A percentile compares a stretch with the other conserved stretches of the same genome.
These are phyloP conservation scores for Orthonychiurus folsomi DNA, from an alignment of 2,888 invertebrate species.

Conservation along the genomic window DNA sequence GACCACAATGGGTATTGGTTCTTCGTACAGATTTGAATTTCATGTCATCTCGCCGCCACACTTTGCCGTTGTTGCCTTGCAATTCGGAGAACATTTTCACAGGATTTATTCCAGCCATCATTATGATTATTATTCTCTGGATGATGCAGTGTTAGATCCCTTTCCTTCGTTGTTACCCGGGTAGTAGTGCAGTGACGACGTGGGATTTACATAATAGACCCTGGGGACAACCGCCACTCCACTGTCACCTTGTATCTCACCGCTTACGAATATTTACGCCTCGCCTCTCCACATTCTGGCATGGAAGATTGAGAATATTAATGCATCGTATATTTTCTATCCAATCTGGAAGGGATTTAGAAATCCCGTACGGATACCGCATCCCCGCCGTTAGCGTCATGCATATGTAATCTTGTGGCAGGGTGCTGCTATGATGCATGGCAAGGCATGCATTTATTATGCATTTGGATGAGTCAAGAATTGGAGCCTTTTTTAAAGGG, in stretches of 20 bases:
- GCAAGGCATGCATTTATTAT: too few species aligned
- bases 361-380: too few species aligned
- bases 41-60: not conserved
- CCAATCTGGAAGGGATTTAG: not conserved
- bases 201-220: not conserved
- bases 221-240: not conserved
- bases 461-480: too few species aligned
- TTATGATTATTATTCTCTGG: not conserved
- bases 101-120: not conserved
- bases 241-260: not conserved
- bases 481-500: too few species aligned
- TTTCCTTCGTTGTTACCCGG: too few species aligned
- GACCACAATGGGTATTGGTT: not conserved
- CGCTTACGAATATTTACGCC: too few species aligned
- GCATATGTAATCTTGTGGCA: too few species aligned
- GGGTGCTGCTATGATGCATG: too few species aligned
- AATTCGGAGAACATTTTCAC: not conserved
- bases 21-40: not conserved
- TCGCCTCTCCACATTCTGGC: too few species aligned
- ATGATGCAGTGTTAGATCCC: conserved; percentile 1
- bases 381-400: too few species aligned
- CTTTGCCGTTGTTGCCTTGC: not conserved
- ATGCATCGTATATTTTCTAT: not conserved
- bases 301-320: not conserved
- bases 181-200: too few species aligned